Evolutionary conservation across 2,797 vertebrate species (phyloP).

Genomic region (Neosalanx taihuensis): DNA sequence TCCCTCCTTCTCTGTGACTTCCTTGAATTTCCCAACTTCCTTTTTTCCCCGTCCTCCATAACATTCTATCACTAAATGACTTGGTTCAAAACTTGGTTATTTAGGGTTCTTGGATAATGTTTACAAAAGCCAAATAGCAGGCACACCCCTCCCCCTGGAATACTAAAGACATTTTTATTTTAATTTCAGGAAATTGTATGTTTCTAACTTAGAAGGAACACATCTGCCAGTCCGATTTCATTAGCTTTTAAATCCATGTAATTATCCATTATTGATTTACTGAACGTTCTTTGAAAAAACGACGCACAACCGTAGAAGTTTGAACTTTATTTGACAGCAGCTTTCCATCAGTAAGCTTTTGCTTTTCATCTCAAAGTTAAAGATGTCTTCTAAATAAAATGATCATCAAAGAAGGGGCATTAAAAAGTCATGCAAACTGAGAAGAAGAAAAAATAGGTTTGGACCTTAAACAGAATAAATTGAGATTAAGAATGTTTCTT

Average conservation of each 20-base stretch:
- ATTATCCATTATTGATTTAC: constrained; percentile 2
- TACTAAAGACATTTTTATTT: neutral
- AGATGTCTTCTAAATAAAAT: constrained; percentile 9
- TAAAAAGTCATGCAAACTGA: constrained; percentile 4
- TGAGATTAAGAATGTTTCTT: neutral
- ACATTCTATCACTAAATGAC: neutral
- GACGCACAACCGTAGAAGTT: neutral
- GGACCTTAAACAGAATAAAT: constrained; percentile 10
- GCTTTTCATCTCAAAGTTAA: constrained; percentile 18
- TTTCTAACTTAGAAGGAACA: neutral
- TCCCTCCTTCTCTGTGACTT: constrained; percentile 32
- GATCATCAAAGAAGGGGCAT: neutral
- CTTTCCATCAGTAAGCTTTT: neutral
- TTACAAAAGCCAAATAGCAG: neutral
- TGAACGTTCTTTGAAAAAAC: neutral
- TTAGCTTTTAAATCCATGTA: neutral
- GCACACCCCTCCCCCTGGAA: neutral
- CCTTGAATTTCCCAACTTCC: constrained; percentile 12
- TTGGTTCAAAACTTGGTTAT: neutral
- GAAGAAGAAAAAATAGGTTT: neutral
- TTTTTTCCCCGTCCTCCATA: constrained; percentile 22
- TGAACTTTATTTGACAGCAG: constrained; percentile 1
- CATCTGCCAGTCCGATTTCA: neutral
- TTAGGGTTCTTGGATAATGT: neutral
- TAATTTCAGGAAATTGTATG: neutral